These are phyloP conservation scores for Orthonevra nobilis DNA, from an alignment of 2,888 invertebrate species.

Conservation along the genomic window DNA sequence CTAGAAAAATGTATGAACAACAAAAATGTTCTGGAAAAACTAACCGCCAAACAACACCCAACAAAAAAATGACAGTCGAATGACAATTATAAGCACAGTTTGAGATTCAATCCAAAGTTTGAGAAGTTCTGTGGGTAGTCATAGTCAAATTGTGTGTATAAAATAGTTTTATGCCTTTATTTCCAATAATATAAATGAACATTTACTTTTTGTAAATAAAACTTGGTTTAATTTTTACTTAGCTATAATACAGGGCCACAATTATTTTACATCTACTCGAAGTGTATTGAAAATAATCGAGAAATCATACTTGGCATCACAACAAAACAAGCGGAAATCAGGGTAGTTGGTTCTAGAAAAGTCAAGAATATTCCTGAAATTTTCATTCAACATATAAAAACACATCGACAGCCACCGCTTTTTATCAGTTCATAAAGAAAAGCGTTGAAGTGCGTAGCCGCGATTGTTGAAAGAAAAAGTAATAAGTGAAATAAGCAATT, in stretches of 20 bases:
- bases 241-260: too few species aligned
- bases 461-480: constrained; percentile 22
- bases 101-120: constrained; percentile 16
- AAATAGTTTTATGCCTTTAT: too few species aligned
- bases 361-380: constrained; percentile 75
- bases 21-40: constrained; percentile 15
- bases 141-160: constrained; percentile 26
- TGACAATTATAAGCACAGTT: constrained; percentile 33
- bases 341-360: constrained; percentile 74
- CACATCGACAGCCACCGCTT: constrained; percentile 45
- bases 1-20: too few species aligned
- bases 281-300: too few species aligned
- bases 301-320: too few species aligned
- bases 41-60: neutral
- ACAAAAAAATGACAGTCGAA: neutral
- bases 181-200: too few species aligned
- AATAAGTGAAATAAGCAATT: constrained; percentile 66
- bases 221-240: too few species aligned
- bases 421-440: constrained; percentile 75
- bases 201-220: too few species aligned
- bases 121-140: constrained; percentile 17
- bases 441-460: constrained; percentile 71
- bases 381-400: constrained; percentile 74
- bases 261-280: too few species aligned
- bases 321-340: constrained; percentile 34